Percentiles rank a stretch among this genome's conserved stretches.
Conservation (phyloP, 2,113 vertebrate genomes). For the Larimichthys crocea region DNA sequence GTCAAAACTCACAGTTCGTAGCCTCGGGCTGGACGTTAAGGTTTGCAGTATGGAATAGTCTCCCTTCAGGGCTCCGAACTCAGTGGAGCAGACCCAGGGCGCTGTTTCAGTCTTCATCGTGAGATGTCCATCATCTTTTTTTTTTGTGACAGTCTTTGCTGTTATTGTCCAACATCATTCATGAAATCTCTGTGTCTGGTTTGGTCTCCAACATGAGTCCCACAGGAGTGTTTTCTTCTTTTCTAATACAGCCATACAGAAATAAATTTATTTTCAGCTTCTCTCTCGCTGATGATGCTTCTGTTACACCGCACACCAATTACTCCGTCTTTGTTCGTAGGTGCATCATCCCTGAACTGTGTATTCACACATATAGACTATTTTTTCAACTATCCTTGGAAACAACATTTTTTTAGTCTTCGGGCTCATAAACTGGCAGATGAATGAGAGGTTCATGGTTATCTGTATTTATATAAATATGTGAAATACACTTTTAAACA, state of each 20-base stretch:
- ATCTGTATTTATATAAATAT: background rate
- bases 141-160: background rate
- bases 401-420: background rate
- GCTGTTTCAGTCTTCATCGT: slow-evolving; percentile 23
- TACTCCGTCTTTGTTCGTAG: background rate
- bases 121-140: slow-evolving; percentile 17
- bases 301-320: background rate
- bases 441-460: background rate
- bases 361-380: background rate
- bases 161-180: slow-evolving; percentile 27
- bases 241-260: background rate
- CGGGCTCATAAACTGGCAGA: background rate
- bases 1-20: slow-evolving; percentile 45
- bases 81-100: slow-evolving; percentile 10
- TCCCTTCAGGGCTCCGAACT: slow-evolving; percentile 17
- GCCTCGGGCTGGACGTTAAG: slow-evolving; percentile 52
- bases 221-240: background rate
- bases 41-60: slow-evolving; percentile 19
- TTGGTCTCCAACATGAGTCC: background rate
- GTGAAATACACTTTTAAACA: background rate
- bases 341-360: background rate
- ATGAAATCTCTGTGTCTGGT: background rate
- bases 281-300: background rate
- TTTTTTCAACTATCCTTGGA: background rate
- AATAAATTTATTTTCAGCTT: background rate